These are phyloP conservation scores for Phataginus tetradactyla DNA, from an alignment of 2,797 vertebrate species.

Conservation along the genomic window DNA sequence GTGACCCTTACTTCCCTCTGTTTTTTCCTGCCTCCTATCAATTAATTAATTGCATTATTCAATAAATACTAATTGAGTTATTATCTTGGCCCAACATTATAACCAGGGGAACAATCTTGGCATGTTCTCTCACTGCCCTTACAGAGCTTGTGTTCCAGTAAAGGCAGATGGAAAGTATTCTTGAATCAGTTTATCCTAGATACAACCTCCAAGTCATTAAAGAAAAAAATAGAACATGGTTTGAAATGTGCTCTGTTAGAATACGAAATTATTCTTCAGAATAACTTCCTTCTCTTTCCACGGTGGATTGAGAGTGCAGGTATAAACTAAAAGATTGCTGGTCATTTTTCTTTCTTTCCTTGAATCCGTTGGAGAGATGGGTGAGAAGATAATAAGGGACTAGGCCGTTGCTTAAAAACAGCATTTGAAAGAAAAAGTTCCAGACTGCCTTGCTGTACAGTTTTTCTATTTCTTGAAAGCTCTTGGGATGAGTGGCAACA, in stretches of 20 bases:
- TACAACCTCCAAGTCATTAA: not conserved
- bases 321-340: not conserved
- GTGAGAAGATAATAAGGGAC: not conserved
- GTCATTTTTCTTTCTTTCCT: constrained; percentile 3
- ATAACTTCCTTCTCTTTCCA: not conserved
- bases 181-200: not conserved
- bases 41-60: constrained; percentile 43
- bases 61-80: constrained; percentile 8
- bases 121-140: not conserved
- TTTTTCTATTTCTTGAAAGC: not conserved
- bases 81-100: not conserved
- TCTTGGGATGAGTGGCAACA: not conserved
- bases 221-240: not conserved
- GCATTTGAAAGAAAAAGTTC: constrained; percentile 10
- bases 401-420: not conserved
- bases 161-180: not conserved
- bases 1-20: not conserved
- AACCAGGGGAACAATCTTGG: not conserved
- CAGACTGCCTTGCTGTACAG: not conserved
- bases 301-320: not conserved
- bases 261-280: not conserved
- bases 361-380: not conserved
- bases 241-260: not conserved
- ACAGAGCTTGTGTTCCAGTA: not conserved
- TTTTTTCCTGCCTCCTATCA: not conserved